phyloP scores from a whole-genome alignment of 2,797 vertebrate species.

The Enteromius fasciolatus region DNA sequence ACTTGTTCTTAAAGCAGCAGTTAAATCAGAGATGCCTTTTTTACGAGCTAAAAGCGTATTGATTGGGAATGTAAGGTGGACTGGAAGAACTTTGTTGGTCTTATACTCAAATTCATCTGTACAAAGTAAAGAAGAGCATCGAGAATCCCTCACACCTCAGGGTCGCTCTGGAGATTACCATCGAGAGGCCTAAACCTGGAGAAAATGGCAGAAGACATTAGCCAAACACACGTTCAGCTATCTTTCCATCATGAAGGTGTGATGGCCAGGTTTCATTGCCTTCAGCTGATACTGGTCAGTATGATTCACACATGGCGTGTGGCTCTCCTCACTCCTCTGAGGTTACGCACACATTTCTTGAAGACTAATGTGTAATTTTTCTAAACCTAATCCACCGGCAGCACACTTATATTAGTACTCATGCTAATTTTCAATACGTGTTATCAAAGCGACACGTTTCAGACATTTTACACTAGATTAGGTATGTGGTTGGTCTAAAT shows the following conservation, averaged over 20 bases:
- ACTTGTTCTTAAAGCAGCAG: conserved; percentile 44
- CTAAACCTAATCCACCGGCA: neutral
- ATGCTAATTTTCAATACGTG: too few species aligned
- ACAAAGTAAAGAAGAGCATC: conserved; percentile 28
- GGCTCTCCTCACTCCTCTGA: conserved; percentile 32
- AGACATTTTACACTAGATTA: neutral
- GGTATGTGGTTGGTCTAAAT: neutral
- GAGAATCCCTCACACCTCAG: conserved; percentile 53
- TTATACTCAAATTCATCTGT: conserved; percentile 43
- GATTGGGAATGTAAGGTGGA: conserved; percentile 56
- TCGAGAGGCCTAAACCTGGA: conserved; percentile 48
- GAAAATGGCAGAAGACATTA: conserved; percentile 23
- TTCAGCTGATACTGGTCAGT: conserved; percentile 67
- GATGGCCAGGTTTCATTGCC: conserved; percentile 58
- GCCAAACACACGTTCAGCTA: conserved; percentile 10
- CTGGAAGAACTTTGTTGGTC: conserved; percentile 45
- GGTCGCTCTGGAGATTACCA: conserved; percentile 49
- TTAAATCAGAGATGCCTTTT: conserved; percentile 48
- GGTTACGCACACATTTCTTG: conserved; percentile 28
- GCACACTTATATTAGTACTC: neutral
- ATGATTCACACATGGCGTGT: conserved; percentile 48
- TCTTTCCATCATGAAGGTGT: conserved; percentile 59
- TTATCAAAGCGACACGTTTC: neutral
- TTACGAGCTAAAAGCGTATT: conserved; percentile 69
- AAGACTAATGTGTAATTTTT: neutral